These are phyloP conservation scores for Mythimna vitellina DNA, from an alignment of 2,888 invertebrate species.

Conservation along the genomic window DNA sequence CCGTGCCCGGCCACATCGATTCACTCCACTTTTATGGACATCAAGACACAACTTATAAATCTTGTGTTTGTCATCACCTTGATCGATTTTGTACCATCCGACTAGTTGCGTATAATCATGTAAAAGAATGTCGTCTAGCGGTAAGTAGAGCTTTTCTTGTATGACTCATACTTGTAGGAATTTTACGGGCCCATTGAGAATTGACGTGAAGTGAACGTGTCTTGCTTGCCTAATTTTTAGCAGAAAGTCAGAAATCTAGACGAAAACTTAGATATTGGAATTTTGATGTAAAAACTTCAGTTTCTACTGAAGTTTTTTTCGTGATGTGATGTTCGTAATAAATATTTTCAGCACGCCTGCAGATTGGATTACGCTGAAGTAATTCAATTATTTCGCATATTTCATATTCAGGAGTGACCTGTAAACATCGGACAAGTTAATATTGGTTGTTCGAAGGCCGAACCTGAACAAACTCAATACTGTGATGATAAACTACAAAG, in stretches of 20 bases:
- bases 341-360: conserved; percentile 15
- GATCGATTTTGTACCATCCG: conserved; percentile 58
- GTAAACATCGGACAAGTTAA: conserved; percentile 30
- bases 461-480: conserved; percentile 53
- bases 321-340: conserved; percentile 5
- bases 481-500: conserved; percentile 17
- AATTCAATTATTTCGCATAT: conserved; percentile 40
- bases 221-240: not conserved
- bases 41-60: conserved; percentile 59
- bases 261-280: not conserved
- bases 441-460: conserved; percentile 39
- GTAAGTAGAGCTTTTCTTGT: conserved; percentile 45
- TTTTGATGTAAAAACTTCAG: conserved; percentile 11
- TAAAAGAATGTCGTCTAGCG: conserved; percentile 63
- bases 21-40: conserved; percentile 70
- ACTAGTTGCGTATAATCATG: conserved; percentile 53
- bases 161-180: conserved; percentile 32
- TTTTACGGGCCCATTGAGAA: conserved; percentile 19
- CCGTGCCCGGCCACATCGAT: conserved; percentile 43
- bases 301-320: not conserved
- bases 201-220: not conserved
- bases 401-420: conserved; percentile 45
- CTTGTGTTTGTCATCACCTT: conserved; percentile 61
- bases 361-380: conserved; percentile 25
- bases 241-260: not conserved